Percentiles rank a stretch among this genome's conserved stretches.
Evolutionary conservation across 2,888 invertebrate genomes (phyloP).

Genomic region (Apamea anceps): DNA sequence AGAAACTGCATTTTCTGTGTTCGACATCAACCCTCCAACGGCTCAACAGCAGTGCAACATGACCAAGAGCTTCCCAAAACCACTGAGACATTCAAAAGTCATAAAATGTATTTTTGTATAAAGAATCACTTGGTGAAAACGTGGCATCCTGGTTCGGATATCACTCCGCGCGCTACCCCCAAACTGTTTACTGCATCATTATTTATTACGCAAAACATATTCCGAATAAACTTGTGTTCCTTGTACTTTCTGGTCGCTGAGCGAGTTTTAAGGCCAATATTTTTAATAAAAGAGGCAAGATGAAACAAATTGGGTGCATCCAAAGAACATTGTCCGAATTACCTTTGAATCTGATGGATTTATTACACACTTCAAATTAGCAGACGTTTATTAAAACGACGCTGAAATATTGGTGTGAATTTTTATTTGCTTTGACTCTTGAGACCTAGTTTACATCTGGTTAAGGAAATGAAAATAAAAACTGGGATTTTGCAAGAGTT

Average conservation of each 20-base stretch:
- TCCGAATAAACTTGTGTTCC: constrained; percentile 5
- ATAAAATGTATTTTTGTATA: constrained; percentile 22
- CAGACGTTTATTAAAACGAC: constrained; percentile 68
- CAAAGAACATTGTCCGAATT: constrained; percentile 68
- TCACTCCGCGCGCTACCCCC: constrained; percentile 31
- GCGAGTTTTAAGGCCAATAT: constrained; percentile 57
- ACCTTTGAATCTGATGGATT: constrained; percentile 75
- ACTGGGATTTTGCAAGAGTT: not conserved
- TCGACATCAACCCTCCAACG: not conserved
- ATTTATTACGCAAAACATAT: constrained; percentile 52
- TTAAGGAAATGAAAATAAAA: not conserved
- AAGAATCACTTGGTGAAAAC: constrained; percentile 27
- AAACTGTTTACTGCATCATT: constrained; percentile 37
- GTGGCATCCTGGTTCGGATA: constrained; percentile 25
- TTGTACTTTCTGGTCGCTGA: constrained; percentile 17
- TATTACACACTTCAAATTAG: constrained; percentile 71
- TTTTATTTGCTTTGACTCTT: constrained; percentile 29
- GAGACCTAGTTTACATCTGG: constrained; percentile 39
- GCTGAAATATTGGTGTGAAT: constrained; percentile 61
- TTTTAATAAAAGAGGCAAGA: constrained; percentile 50
- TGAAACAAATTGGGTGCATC: constrained; percentile 62
- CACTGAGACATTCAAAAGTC: not conserved
- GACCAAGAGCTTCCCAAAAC: constrained; percentile 1
- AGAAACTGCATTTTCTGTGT: not conserved
- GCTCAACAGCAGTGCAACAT: not conserved